A percentile compares a stretch with the other conserved stretches of the same genome.
Evolutionary conservation across 2,797 vertebrate genomes (phyloP).

Genomic region (Arctocebus calabarensis): DNA sequence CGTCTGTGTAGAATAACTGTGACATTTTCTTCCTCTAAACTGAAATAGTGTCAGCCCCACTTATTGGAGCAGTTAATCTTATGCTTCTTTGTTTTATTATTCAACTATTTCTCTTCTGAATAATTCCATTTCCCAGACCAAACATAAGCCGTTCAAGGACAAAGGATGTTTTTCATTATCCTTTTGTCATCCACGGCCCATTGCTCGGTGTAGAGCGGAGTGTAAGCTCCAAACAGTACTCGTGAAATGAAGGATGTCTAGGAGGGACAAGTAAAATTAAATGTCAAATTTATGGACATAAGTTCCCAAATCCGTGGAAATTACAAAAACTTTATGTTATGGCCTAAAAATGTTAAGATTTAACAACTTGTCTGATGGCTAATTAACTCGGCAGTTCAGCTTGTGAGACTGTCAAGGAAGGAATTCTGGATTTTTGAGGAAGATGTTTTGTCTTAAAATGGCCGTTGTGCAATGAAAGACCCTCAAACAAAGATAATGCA

Average conservation of each 20-base stretch:
- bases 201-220: neutral
- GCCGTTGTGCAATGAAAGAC: neutral
- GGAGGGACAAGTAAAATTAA: neutral
- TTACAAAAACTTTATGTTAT: neutral
- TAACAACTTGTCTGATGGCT: neutral
- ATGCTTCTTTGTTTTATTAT: neutral
- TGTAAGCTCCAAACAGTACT: neutral
- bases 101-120: neutral
- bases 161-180: neutral
- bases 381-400: neutral
- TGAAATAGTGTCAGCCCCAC: neutral
- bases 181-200: neutral
- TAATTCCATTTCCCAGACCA: conserved; percentile 57
- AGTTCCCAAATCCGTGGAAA: conserved; percentile 6
- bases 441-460: neutral
- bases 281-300: neutral
- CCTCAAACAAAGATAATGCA: neutral
- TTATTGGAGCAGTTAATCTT: fast-evolving
- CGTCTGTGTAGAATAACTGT: fast-evolving
- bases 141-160: neutral
- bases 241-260: neutral
- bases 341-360: neutral
- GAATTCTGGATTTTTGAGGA: neutral
- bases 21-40: neutral
- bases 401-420: fast-evolving